phyloP scores from a whole-genome alignment of 1,140 invertebrate species.

The Xylocopa sonorina region DNA sequence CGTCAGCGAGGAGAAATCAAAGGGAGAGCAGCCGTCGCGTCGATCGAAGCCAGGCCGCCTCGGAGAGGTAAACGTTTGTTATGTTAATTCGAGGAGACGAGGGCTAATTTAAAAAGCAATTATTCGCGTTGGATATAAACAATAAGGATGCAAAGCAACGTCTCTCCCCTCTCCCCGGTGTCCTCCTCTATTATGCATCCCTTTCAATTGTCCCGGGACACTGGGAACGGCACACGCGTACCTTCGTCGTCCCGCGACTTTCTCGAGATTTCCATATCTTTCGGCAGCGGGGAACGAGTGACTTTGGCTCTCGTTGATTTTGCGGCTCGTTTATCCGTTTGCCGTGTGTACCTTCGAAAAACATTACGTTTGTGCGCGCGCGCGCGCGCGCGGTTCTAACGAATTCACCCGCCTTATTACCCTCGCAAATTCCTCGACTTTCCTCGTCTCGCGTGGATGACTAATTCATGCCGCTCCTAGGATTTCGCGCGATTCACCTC shows the following conservation, averaged over 20 bases:
- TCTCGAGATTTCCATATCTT: constrained; percentile 40
- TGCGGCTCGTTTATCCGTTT: constrained; percentile 25
- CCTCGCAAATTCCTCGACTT: constrained; percentile 14
- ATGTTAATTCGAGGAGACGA: constrained; percentile 24
- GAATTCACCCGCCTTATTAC: constrained; percentile 15
- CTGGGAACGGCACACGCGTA: constrained; percentile 34
- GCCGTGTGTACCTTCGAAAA: not conserved
- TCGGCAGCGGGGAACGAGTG: not conserved
- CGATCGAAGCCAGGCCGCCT: not conserved
- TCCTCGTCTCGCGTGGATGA: not conserved
- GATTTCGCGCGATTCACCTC: not conserved
- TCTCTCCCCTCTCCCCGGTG: not conserved
- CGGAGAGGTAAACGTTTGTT: constrained; percentile 17
- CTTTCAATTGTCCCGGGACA: constrained; percentile 53
- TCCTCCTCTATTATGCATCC: constrained; percentile 48
- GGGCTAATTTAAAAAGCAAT: constrained; percentile 68
- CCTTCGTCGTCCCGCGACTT: not conserved
- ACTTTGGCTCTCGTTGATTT: constrained; percentile 26
- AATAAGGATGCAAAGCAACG: constrained; percentile 47
- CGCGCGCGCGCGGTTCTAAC: not conserved
- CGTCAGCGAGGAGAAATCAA: too few relatives aligned
- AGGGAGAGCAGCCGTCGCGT: not conserved
- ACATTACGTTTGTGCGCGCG: not conserved
- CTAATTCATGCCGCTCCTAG: constrained; percentile 8
- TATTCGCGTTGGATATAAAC: constrained; percentile 67